A percentile compares a stretch with the other conserved stretches of the same genome.
Evolutionary conservation across 2,888 invertebrate species (phyloP).

Genomic region (Monopis laevigella): DNA sequence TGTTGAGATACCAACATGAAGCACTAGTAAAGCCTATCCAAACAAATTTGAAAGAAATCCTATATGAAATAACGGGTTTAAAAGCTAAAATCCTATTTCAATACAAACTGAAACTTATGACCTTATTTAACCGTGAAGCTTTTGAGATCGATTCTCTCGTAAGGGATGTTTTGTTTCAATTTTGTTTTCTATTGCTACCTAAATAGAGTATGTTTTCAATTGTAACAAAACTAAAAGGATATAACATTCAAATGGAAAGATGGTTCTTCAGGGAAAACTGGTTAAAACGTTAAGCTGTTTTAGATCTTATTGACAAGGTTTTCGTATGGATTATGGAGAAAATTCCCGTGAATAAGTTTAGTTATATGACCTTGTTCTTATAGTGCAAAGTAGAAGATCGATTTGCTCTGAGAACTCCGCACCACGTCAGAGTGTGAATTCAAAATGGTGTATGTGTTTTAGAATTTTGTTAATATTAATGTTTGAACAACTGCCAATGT

Average conservation of each 20-base stretch:
- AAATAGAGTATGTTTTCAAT: too few relatives aligned
- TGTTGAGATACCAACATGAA: too few relatives aligned
- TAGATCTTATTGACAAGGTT: slow-evolving; percentile 19
- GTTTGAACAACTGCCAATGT: too few relatives aligned
- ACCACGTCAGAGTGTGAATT: too few relatives aligned
- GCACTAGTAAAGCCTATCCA: too few relatives aligned
- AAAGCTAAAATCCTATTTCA: slow-evolving; percentile 20
- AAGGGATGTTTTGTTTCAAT: slow-evolving; percentile 22
- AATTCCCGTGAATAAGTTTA: slow-evolving; percentile 23
- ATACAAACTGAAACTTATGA: slow-evolving; percentile 24
- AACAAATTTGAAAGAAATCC: too few relatives aligned
- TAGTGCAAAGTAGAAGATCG: slow-evolving; percentile 36
- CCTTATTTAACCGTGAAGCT: slow-evolving; percentile 23
- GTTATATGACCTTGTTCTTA: slow-evolving; percentile 30
- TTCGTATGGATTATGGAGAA: slow-evolving; percentile 18
- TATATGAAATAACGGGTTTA: neutral
- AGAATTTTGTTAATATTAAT: too few relatives aligned
- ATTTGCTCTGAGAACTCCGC: slow-evolving; percentile 47
- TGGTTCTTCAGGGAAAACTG: slow-evolving; percentile 64
- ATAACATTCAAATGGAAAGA: slow-evolving; percentile 59
- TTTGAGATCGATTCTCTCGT: slow-evolving; percentile 61
- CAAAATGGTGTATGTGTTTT: too few relatives aligned
- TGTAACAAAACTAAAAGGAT: slow-evolving; percentile 37
- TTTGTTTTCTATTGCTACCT: too few relatives aligned
- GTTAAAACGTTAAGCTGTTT: slow-evolving; percentile 27